These are phyloP conservation scores for Horisme vitalbata DNA, from an alignment of 2,888 invertebrate species.

Conservation along the genomic window DNA sequence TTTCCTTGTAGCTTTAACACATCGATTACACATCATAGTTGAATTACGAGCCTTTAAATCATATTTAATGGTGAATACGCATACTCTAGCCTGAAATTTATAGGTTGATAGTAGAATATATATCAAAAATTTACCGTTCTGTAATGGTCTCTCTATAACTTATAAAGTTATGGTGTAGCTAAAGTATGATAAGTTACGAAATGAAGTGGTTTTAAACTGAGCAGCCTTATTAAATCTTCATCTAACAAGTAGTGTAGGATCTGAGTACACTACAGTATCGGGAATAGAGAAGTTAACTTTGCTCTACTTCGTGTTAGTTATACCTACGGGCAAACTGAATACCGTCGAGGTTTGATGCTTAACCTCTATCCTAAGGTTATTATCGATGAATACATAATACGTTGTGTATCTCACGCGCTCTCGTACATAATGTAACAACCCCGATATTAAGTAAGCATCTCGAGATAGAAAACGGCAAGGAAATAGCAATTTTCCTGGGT, in stretches of 20 bases:
- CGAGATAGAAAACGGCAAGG: conserved; percentile 64
- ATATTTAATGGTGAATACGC: conserved; percentile 74
- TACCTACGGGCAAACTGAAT: conserved; percentile 15
- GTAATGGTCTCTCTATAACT: conserved; percentile 41
- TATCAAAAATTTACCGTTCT: conserved; percentile 58
- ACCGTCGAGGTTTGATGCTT: conserved; percentile 28
- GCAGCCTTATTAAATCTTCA: conserved; percentile 37
- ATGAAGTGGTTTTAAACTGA: conserved; percentile 34
- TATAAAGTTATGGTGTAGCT: conserved; percentile 40
- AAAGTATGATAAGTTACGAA: conserved; percentile 40
- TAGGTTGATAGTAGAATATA: conserved; percentile 61
- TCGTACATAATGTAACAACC: conserved; percentile 41
- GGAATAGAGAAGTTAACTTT: conserved; percentile 35
- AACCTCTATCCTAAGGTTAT: conserved; percentile 22
- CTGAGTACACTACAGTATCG: conserved; percentile 39
- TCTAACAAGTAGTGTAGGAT: conserved; percentile 35
- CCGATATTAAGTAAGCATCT: conserved; percentile 53
- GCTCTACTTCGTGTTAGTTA: conserved; percentile 18
- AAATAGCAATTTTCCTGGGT: conserved; percentile 71
- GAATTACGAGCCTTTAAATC: conserved; percentile 71
- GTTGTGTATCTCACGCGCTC: conserved; percentile 23
- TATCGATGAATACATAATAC: conserved; percentile 29
- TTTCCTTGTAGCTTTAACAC: conserved; percentile 50
- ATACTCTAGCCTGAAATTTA: conserved; percentile 71
- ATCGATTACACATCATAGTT: conserved; percentile 65